A percentile compares a stretch with the other conserved stretches of the same genome.
phyloP scores from a whole-genome alignment of 2,797 vertebrate genomes.

The Melanotaenia boesemani region DNA sequence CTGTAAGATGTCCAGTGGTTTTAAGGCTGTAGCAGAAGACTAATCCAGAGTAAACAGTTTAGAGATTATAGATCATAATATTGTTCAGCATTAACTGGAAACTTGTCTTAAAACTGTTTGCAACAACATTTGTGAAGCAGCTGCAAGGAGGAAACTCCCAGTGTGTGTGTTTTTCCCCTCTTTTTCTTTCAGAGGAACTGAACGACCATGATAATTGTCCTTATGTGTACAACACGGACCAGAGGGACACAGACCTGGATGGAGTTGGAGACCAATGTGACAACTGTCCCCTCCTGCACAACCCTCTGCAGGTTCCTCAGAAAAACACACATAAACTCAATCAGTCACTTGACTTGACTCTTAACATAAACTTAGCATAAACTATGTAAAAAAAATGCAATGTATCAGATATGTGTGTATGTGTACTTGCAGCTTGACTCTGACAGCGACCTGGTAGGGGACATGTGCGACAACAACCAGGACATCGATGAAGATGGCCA shows the following conservation, averaged over 20 bases:
- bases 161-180: conserved; percentile 4
- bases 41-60: background rate
- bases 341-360: too few relatives aligned
- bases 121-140: background rate
- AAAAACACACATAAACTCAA: background rate
- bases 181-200: conserved; percentile 85
- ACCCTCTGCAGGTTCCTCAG: conserved; percentile 90
- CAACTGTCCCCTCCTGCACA: conserved; percentile 95
- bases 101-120: conserved; percentile 2
- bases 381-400: background rate
- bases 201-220: conserved; percentile 96
- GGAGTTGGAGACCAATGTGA: conserved; percentile 97
- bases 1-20: background rate
- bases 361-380: background rate
- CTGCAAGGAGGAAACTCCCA: background rate
- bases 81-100: background rate
- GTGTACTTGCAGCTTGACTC: conserved; percentile 83
- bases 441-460: conserved; percentile 95
- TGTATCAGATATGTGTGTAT: background rate
- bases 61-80: background rate
- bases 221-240: conserved; percentile 94
- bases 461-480: conserved; percentile 93
- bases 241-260: conserved; percentile 94
- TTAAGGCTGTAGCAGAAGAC: background rate
- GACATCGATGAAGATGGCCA: conserved; percentile 97